Percentiles rank a stretch among this genome's conserved stretches.
Conservation (phyloP, 1,140 invertebrate genomes). For the Coptotermes formosanus region DNA sequence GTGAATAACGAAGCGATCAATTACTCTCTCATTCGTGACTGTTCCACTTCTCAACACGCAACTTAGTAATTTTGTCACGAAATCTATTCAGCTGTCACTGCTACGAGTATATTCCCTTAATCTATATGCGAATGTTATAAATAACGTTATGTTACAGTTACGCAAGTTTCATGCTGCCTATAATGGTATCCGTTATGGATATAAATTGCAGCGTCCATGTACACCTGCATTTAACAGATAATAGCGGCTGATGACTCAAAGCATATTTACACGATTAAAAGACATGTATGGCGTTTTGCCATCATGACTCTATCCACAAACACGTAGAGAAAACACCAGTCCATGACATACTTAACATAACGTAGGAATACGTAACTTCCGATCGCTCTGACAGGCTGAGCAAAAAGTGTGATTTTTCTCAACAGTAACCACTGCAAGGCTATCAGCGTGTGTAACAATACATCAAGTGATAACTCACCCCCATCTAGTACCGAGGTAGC, state of each 20-base stretch:
- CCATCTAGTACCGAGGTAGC: no score
- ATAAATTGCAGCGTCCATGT: neutral
- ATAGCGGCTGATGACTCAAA: neutral
- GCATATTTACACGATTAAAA: neutral
- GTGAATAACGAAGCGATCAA: no score
- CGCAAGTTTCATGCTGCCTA: neutral
- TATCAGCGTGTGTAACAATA: no score
- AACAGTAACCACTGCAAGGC: no score
- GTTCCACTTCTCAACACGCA: no score
- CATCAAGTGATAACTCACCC: no score
- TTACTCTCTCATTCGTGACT: no score
- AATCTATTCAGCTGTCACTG: neutral
- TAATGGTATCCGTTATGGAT: neutral
- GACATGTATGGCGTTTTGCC: neutral
- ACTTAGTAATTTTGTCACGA: neutral
- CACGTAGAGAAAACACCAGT: no score
- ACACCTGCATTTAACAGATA: neutral
- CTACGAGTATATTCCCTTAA: neutral
- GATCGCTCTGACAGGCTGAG: no score
- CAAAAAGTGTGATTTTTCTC: no score
- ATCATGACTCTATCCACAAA: neutral
- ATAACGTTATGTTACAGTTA: neutral
- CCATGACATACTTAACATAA: no score
- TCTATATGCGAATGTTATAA: neutral
- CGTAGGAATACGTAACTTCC: no score